These are phyloP conservation scores for Chloroceryle amazona DNA, from an alignment of 2,797 vertebrate species.

Conservation along the genomic window DNA sequence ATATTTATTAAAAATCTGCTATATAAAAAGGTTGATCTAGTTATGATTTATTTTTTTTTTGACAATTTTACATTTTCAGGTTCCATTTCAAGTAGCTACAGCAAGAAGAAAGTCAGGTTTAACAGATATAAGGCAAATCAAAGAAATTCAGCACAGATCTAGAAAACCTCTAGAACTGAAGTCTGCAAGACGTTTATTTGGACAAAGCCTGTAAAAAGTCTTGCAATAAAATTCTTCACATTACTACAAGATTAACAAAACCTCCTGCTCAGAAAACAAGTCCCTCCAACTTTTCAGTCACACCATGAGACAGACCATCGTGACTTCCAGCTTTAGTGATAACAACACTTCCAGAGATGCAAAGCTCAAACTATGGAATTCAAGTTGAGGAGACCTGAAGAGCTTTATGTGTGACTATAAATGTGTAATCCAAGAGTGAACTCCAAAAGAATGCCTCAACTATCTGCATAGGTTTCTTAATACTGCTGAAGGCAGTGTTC, in stretches of 20 bases:
- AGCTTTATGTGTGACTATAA: background rate
- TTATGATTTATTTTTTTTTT: background rate
- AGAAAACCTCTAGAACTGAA: background rate
- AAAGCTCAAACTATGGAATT: background rate
- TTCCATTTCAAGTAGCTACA: background rate
- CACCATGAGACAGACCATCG: fast-evolving
- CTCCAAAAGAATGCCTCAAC: background rate
- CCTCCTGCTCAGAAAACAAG: background rate
- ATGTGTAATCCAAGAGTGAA: background rate
- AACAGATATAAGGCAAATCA: background rate
- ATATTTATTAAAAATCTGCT: background rate
- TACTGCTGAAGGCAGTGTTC: background rate
- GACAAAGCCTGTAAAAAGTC: background rate
- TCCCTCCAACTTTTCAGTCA: background rate
- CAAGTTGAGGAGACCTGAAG: background rate
- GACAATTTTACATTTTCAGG: background rate
- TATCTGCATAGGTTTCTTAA: background rate
- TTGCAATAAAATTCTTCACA: background rate
- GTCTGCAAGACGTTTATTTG: background rate
- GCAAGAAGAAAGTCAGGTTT: background rate
- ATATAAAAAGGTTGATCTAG: background rate
- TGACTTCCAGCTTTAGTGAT: background rate
- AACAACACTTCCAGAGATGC: background rate
- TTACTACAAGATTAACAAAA: background rate
- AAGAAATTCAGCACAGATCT: background rate